Percentiles rank a stretch among this genome's conserved stretches.
phyloP scores from a whole-genome alignment of 2,888 invertebrate species.

The Tortrix viridana region DNA sequence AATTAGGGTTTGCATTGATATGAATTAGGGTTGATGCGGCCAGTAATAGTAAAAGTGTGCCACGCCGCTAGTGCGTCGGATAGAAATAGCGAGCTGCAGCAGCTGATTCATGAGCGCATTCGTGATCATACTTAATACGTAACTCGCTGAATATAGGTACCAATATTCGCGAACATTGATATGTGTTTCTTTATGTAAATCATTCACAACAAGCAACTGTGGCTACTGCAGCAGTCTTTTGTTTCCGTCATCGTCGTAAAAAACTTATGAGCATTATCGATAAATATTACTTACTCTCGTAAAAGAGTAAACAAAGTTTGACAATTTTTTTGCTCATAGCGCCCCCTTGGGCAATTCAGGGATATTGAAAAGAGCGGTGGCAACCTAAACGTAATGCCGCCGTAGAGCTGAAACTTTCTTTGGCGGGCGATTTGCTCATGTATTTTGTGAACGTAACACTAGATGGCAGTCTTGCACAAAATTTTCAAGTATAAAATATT shows the following conservation, averaged over 20 bases:
- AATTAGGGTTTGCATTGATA: too few relatives aligned
- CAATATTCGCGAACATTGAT: too few relatives aligned
- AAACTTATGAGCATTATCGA: too few relatives aligned
- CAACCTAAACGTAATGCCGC: background rate
- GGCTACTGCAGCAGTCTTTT: too few relatives aligned
- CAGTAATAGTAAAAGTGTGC: constrained; percentile 17
- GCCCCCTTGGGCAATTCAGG: constrained; percentile 7
- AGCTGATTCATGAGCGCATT: background rate
- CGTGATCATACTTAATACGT: background rate
- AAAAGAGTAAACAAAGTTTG: too few relatives aligned
- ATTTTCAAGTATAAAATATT: background rate
- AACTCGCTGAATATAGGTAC: background rate
- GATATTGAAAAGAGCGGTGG: background rate
- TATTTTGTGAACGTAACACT: background rate
- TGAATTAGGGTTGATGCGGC: background rate
- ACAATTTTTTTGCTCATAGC: background rate
- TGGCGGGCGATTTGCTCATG: background rate
- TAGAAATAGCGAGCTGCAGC: constrained; percentile 51
- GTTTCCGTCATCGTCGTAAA: too few relatives aligned
- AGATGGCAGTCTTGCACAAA: constrained; percentile 3
- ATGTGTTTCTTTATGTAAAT: too few relatives aligned
- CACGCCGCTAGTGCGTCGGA: constrained; percentile 27
- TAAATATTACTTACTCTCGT: too few relatives aligned
- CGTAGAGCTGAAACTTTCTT: background rate
- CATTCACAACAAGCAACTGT: too few relatives aligned